These are phyloP conservation scores for Parnassius smintheus DNA, from an alignment of 2,888 invertebrate genomes.

Conservation along the genomic window DNA sequence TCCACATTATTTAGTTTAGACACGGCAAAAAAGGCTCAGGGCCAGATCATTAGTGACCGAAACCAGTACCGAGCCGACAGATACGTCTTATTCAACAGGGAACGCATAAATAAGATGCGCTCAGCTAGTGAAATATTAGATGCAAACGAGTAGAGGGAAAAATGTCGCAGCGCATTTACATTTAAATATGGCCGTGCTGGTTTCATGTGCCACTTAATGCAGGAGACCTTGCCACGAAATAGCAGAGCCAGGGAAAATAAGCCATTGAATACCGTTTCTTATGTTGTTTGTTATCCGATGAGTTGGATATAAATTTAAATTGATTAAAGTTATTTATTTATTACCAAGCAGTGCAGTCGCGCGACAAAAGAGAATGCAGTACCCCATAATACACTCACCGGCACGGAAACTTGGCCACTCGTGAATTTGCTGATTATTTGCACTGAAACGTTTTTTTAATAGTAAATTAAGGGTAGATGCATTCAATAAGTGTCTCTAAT, in stretches of 20 bases:
- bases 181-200: constrained; percentile 53
- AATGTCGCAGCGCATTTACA: constrained; percentile 68
- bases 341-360: too few species aligned
- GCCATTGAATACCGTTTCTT: background rate
- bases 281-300: background rate
- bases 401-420: too few species aligned
- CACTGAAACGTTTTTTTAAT: too few species aligned
- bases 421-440: too few species aligned
- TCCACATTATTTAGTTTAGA: constrained; percentile 65
- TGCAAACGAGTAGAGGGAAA: constrained; percentile 67
- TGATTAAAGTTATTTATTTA: too few species aligned
- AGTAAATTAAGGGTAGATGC: too few species aligned
- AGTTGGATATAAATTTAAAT: too few species aligned
- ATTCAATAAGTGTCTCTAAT: too few species aligned
- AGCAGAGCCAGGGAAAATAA: background rate
- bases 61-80: constrained; percentile 57
- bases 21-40: constrained; percentile 63
- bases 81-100: constrained; percentile 67
- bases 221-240: constrained; percentile 1
- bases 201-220: constrained; percentile 11
- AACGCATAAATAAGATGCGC: constrained; percentile 67
- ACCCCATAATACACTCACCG: too few species aligned
- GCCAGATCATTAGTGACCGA: constrained; percentile 70
- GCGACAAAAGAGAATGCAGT: too few species aligned
- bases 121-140: constrained; percentile 68